Evolutionary conservation across 2,888 invertebrate genomes (phyloP), one percentile per base, ranked within the genome.

Genomic region (Tribolium freemani): DNA sequence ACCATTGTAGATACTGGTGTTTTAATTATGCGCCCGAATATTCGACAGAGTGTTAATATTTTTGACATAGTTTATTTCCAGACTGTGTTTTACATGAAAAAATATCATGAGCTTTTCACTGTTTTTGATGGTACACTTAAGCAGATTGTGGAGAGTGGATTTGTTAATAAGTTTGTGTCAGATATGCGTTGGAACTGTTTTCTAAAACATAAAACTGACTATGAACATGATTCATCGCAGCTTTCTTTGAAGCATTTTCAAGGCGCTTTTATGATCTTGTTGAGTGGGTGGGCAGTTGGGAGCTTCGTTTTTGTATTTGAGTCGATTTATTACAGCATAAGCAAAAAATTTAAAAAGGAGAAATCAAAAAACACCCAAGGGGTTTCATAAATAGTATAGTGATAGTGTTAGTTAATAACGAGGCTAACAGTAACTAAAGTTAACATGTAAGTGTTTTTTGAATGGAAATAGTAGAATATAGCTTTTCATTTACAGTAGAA

Each of bases 1-100:
- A 75, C 75, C 3, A 53, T 75, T n/a, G 54, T 66, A 13, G 71
- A 73, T 31, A 73, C 58, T 3, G 73, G 75, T 9, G 60, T 71
- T 20, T 46, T 75, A 11, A 63, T 75, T 4, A 67, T 75, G 60
- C 31, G 44, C 38, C 75, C 73, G 5, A 64, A 73, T 54, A 9
- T 71, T 1, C 30, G 45, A n/a, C 11, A 64, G 5, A 69, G 4
- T 5, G 44, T 70, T 13, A 69, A 71, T 21, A 60, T 73, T 45
- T 73, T 73, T 50, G 50, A 68, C 21, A 54, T 75, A 2, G 56
- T 30, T n/a, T n/a, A 70, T 20, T 75, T 73, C 31, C 73, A 73
- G 54, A 30, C 58, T 10, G 21, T 26, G 20, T 58, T 73, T 13
- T 71, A 63, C 8, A 70, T 73, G 69, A 63, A 16, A 9, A 71